A percentile compares a stretch with the other conserved stretches of the same genome.
phyloP scores from a whole-genome alignment of 2,113 vertebrate genomes.

The Azemiops feae region DNA sequence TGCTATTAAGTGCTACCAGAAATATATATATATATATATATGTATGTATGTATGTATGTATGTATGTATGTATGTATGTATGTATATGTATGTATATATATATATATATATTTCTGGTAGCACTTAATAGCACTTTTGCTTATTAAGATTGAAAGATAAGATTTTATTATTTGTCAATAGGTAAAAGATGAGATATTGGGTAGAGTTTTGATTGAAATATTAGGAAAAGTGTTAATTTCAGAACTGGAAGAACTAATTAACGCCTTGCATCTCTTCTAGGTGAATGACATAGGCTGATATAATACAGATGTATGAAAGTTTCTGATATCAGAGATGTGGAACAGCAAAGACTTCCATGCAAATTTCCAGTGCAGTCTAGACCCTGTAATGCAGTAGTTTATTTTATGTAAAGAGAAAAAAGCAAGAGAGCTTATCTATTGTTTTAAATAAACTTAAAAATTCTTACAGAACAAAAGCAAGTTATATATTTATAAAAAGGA shows the following conservation, averaged over 20 bases:
- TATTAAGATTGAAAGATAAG: not conserved
- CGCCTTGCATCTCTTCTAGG: not conserved
- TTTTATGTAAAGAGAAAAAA: not conserved
- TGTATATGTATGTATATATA: too few relatives aligned
- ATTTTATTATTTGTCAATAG: not conserved
- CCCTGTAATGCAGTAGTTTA: not conserved
- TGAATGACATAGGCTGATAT: not conserved
- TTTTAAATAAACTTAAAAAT: not conserved
- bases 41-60: too few relatives aligned
- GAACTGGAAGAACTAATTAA: constrained; percentile 16
- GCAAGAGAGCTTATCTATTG: not conserved
- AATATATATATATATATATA: too few relatives aligned
- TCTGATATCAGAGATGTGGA: not conserved
- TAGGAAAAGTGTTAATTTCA: not conserved
- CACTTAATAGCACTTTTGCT: not conserved
- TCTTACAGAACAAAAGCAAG: not conserved
- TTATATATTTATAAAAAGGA: not conserved
- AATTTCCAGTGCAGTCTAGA: not conserved
- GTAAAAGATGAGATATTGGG: not conserved
- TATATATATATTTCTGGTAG: not conserved
- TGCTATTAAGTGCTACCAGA: not conserved
- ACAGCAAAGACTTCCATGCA: not conserved
- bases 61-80: too few relatives aligned
- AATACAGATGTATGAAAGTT: constrained; percentile 23
- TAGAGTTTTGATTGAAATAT: not conserved